Conservation (phyloP, 2,888 invertebrate species). For the Neoaliturus tenellus region DNA sequence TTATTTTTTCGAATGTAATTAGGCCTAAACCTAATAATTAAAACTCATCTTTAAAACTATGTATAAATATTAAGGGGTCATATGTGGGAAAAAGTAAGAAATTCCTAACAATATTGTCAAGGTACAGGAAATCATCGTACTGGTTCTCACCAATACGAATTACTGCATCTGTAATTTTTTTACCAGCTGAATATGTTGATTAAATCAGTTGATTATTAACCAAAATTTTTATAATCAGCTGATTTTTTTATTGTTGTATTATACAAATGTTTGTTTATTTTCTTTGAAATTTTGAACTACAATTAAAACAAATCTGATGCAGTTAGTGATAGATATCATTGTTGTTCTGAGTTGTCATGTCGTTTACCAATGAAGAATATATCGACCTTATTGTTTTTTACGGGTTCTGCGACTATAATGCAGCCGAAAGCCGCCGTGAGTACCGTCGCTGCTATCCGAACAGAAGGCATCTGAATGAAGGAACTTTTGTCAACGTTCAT, state of each 20-base stretch:
- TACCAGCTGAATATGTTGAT: no score
- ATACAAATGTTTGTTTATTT: background rate
- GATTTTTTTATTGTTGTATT: background rate
- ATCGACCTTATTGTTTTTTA: conserved; percentile 3
- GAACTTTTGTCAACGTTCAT: conserved; percentile 8
- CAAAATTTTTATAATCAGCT: background rate
- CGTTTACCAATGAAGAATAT: conserved; percentile 24
- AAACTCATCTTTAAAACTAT: no score
- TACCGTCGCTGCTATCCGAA: background rate
- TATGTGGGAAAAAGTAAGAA: background rate
- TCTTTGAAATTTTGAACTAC: background rate
- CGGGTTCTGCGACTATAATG: conserved; percentile 17
- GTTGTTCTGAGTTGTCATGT: background rate
- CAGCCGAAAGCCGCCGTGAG: conserved; percentile 11
- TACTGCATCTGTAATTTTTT: no score
- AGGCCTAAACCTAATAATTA: no score
- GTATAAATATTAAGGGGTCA: background rate
- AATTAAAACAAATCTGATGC: background rate
- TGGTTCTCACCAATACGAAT: no score
- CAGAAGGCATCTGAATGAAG: conserved; percentile 19
- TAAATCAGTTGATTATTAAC: background rate
- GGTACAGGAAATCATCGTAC: background rate
- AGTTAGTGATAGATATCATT: background rate
- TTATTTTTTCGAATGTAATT: no score
- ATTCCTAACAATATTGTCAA: background rate